Conservation (phyloP, 2,888 invertebrate species). For the Thereva nobilitata region DNA sequence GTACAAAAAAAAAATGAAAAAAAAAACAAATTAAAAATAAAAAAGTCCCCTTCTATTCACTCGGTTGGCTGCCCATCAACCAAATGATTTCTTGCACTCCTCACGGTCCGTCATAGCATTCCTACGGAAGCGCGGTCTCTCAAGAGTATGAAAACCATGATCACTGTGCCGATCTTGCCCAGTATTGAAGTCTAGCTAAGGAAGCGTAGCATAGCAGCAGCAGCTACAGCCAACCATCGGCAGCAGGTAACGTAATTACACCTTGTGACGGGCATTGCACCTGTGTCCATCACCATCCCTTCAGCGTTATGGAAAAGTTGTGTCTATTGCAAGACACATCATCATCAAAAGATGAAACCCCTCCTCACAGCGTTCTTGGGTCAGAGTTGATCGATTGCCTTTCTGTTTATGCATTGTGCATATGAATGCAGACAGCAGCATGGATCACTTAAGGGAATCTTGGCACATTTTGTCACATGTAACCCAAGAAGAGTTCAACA, state of each 20-base stretch:
- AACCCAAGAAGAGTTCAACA: too few relatives aligned
- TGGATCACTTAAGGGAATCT: too few relatives aligned
- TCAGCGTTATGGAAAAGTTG: background rate
- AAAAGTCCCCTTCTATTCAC: conserved; percentile 26
- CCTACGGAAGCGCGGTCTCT: conserved; percentile 12
- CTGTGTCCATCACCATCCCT: conserved; percentile 24
- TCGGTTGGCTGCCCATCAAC: conserved; percentile 33
- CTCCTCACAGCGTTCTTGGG: too few relatives aligned
- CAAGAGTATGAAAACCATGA: conserved; percentile 2
- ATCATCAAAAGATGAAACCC: too few relatives aligned
- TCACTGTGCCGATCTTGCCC: conserved; percentile 5
- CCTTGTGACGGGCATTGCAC: conserved; percentile 29
- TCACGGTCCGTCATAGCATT: conserved; percentile 17
- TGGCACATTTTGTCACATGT: too few relatives aligned
- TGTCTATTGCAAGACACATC: too few relatives aligned
- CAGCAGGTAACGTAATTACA: conserved; percentile 18
- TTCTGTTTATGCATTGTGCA: too few relatives aligned
- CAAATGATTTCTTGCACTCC: conserved; percentile 20
- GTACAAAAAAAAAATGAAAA: conserved; percentile 2
- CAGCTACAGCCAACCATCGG: too few relatives aligned
- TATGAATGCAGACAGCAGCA: too few relatives aligned
- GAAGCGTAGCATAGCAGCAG: conserved; percentile 19
- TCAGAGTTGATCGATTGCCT: too few relatives aligned
- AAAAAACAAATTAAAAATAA: conserved; percentile 4
- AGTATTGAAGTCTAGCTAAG: conserved; percentile 4